Conservation (phyloP, 2,797 vertebrate genomes). For the Mallotus villosus region DNA sequence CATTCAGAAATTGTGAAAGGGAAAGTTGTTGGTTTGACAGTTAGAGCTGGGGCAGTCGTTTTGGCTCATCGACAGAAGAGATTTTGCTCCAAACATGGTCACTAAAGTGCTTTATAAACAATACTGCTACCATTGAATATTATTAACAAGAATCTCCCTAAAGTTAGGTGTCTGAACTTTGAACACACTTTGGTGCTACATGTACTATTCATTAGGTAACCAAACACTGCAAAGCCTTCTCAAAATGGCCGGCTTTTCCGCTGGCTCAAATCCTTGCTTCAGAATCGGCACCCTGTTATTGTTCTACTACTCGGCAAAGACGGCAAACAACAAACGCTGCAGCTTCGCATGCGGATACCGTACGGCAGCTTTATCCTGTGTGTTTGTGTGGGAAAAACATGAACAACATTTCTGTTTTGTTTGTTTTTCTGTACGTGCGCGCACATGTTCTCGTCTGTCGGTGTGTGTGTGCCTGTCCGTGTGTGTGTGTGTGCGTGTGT, state of each 20-base stretch:
- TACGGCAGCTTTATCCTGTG: background rate
- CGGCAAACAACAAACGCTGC: too few species aligned
- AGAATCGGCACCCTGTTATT: background rate
- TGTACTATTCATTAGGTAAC: background rate
- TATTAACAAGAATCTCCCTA: background rate
- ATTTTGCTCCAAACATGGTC: too few species aligned
- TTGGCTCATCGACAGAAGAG: too few species aligned
- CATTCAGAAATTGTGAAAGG: too few species aligned
- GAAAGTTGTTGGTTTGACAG: too few species aligned
- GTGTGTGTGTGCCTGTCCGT: background rate
- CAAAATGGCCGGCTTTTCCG: background rate
- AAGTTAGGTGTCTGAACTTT: background rate
- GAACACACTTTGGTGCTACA: background rate
- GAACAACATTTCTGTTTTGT: constrained; percentile 7
- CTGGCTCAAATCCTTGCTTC: background rate
- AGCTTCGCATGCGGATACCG: too few species aligned
- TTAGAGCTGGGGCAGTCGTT: too few species aligned
- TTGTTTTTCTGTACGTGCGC: constrained; percentile 4
- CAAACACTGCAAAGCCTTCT: background rate
- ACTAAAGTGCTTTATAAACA: too few species aligned
- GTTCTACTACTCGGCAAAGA: background rate
- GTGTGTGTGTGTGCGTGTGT: constrained; percentile 15
- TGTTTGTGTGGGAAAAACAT: background rate
- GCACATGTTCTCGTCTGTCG: constrained; percentile 19
- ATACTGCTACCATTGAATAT: too few species aligned